Base-by-base conservation (phyloP, 2,113 vertebrate species). In the Brachyhypopomus gauderio region DNA sequence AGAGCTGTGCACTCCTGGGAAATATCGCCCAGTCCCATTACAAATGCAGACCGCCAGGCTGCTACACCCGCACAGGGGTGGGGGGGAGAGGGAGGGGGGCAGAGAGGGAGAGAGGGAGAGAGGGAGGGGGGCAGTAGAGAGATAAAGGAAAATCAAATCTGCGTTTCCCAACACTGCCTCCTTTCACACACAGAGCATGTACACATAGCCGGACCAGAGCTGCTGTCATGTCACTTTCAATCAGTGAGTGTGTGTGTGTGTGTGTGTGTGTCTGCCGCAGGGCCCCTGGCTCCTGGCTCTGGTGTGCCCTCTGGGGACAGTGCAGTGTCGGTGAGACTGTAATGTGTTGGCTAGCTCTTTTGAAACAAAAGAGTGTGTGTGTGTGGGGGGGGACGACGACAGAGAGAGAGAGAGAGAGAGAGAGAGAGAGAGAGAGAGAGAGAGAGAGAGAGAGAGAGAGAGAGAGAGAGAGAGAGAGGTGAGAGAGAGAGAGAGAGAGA, bases 1-100 rank as follows among this genome's bases (percentile, higher is more conserved):
- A 87, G 92, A 93, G 92, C 92, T 88, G 75, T 4, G 64, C 74
- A 75, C 92, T 89, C 92, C 3, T 84, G 93, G 93, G 93, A 94
- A 94, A 94, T 94, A 94, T 93, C 92, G 91, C 92, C 92, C 91
- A 89, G 91, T 93, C 92, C 90, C 91, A 93, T 93, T 92, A 92
- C 90, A 83, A 90, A 88, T 86, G 82, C 90, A 86, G 80, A 85
- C 87, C 75, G 85, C 64, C 84, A 90, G 75, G 87, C 82, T 86
- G 84, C 85, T 82, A 85, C 76, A 86, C 87, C 77, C 73, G 83
- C 81, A 83, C 48, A 56, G 84, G 84, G 81, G 79, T 63, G 36
- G 58, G 81, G n/a, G 67, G 78, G 63, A 41, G 38, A 70, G 78
- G 52, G 20, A 3, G 86, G 79, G 87, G 59, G 30, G 30, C 30